Evolutionary conservation across 2,113 vertebrate genomes (phyloP).

Genomic region (Grammomys dolichurus): DNA sequence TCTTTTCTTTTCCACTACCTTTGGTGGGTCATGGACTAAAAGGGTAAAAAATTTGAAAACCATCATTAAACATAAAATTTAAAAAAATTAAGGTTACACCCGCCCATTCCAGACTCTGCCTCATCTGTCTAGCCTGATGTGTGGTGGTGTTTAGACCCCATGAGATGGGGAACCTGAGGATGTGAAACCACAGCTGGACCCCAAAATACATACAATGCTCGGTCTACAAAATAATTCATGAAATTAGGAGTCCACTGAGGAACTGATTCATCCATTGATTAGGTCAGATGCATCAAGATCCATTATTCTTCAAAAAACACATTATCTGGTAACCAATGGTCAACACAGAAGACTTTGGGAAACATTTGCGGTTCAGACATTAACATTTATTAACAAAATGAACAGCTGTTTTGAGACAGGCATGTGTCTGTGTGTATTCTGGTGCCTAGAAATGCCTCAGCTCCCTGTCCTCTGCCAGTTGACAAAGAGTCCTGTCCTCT

Average conservation of each 20-base stretch:
- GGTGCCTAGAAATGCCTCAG: background rate
- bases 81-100: too few relatives aligned
- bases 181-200: too few relatives aligned
- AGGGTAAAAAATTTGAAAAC: too few relatives aligned
- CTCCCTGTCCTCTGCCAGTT: background rate
- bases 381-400: background rate
- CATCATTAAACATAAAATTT: too few relatives aligned
- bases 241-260: background rate
- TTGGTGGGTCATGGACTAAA: too few relatives aligned
- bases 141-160: too few relatives aligned
- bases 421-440: background rate
- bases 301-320: background rate
- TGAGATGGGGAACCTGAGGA: too few relatives aligned
- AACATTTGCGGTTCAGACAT: background rate
- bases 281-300: background rate
- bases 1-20: too few relatives aligned
- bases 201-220: too few relatives aligned
- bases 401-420: background rate
- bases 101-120: too few relatives aligned
- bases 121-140: too few relatives aligned
- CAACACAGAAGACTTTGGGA: background rate
- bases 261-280: background rate
- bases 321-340: too few relatives aligned
- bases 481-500: background rate
- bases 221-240: background rate